Percentiles rank a stretch among this genome's conserved stretches.
Conservation (phyloP, 2,888 invertebrate genomes). For the Azorinus chamasolen region DNA sequence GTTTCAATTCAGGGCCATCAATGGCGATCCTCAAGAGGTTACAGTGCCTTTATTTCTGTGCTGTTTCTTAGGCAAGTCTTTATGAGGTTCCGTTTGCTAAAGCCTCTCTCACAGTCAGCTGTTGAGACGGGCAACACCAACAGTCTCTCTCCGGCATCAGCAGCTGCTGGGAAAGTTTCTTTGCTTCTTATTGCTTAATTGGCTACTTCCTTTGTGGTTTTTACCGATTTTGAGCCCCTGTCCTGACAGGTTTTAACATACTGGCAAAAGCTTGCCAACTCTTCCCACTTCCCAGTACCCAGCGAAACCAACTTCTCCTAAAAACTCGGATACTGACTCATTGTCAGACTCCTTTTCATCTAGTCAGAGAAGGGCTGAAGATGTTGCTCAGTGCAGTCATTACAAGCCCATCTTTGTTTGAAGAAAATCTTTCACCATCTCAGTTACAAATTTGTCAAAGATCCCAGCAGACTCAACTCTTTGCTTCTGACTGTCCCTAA, state of each 20-base stretch:
- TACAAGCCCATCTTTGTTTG: conserved; percentile 18
- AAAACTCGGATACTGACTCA: not conserved
- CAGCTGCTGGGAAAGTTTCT: not conserved
- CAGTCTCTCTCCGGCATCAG: not conserved
- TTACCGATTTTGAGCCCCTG: not conserved
- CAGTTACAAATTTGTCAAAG: conserved; percentile 17
- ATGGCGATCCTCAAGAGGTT: not conserved
- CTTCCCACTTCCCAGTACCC: not conserved
- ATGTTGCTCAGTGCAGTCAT: conserved; percentile 1
- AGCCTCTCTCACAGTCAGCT: not conserved
- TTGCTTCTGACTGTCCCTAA: conserved; percentile 38
- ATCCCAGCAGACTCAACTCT: conserved; percentile 25
- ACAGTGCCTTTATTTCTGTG: not conserved
- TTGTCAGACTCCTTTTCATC: not conserved
- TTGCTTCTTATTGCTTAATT: not conserved
- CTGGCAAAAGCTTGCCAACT: not conserved
- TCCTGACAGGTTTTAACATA: not conserved
- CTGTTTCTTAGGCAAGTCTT: not conserved
- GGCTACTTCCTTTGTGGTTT: not conserved
- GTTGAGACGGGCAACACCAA: not conserved
- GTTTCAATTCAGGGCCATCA: not conserved
- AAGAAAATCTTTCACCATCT: conserved; percentile 21
- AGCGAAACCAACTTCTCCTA: not conserved
- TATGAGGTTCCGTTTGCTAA: not conserved
- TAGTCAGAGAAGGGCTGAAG: not conserved